phyloP scores from a whole-genome alignment of 1,140 invertebrate species.

The Palaemon carinicauda region DNA sequence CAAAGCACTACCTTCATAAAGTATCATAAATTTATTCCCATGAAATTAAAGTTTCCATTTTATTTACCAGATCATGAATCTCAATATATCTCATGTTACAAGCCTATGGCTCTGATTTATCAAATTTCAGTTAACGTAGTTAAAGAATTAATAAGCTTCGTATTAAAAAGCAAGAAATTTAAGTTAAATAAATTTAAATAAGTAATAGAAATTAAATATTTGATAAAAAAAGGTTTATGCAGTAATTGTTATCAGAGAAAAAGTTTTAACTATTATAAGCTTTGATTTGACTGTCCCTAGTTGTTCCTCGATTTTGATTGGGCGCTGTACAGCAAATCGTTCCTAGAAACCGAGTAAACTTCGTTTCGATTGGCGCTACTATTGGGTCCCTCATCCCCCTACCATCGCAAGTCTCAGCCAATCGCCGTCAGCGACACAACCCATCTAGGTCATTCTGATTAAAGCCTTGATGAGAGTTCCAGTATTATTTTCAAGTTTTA shows the following conservation, averaged over 20 bases:
- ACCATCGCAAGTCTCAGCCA: conserved; percentile 2
- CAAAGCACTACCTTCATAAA: too few species aligned
- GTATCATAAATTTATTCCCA: too few species aligned
- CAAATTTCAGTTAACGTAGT: too few species aligned
- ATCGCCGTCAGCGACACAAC: background rate
- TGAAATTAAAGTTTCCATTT: too few species aligned
- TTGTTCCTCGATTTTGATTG: conserved; percentile 15
- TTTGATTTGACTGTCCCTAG: background rate
- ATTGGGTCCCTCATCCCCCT: background rate
- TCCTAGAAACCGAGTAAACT: conserved; percentile 16
- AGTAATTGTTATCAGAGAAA: background rate
- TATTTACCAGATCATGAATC: too few species aligned
- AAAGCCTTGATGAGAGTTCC: conserved; percentile 54
- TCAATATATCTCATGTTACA: too few species aligned
- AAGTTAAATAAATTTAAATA: too few species aligned
- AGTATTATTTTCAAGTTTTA: conserved; percentile 43
- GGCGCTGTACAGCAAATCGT: background rate
- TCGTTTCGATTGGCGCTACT: conserved; percentile 11
- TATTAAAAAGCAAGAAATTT: too few species aligned
- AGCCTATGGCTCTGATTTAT: too few species aligned
- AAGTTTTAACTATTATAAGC: background rate
- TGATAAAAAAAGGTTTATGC: too few species aligned
- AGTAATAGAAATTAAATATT: too few species aligned
- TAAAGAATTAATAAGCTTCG: too few species aligned
- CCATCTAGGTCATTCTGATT: conserved; percentile 33